These are phyloP conservation scores for Exaiptasia diaphana DNA, from an alignment of 64 coral and sea anemone species.

Conservation along the genomic window DNA sequence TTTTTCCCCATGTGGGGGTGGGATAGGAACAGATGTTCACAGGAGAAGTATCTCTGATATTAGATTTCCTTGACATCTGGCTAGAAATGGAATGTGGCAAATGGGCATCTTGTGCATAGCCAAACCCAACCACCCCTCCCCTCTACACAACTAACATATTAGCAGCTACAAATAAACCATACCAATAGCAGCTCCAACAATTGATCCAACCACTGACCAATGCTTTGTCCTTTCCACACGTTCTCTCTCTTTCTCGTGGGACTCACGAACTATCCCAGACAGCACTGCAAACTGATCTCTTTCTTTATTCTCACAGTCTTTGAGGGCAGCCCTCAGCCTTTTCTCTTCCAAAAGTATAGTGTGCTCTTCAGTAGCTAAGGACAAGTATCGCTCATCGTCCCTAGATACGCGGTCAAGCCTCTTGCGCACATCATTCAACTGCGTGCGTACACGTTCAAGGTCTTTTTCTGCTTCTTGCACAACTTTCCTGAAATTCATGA, in stretches of 20 bases:
- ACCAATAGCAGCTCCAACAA: constrained; percentile 88
- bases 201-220: constrained; percentile 90
- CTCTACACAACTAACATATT: too few relatives aligned
- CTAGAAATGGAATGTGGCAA: too few relatives aligned
- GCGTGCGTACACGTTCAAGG: constrained; percentile 43
- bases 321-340: constrained; percentile 58
- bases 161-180: neutral
- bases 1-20: too few relatives aligned
- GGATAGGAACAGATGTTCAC: too few relatives aligned
- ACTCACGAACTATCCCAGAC: constrained; percentile 81
- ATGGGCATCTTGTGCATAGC: too few relatives aligned
- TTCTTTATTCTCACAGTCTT: constrained; percentile 62
- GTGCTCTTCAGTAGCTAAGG: constrained; percentile 90
- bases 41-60: too few relatives aligned
- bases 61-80: too few relatives aligned
- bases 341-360: constrained; percentile 74
- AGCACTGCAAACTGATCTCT: constrained; percentile 84
- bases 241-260: constrained; percentile 83
- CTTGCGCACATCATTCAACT: constrained; percentile 64
- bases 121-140: too few relatives aligned
- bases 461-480: constrained; percentile 61
- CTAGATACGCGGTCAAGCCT: constrained; percentile 76
- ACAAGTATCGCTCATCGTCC: constrained; percentile 87
- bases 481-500: constrained; percentile 66
- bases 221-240: constrained; percentile 94